A percentile compares a stretch with the other conserved stretches of the same genome.
Conservation (phyloP, 2,113 vertebrate genomes). For the Anhinga anhinga region DNA sequence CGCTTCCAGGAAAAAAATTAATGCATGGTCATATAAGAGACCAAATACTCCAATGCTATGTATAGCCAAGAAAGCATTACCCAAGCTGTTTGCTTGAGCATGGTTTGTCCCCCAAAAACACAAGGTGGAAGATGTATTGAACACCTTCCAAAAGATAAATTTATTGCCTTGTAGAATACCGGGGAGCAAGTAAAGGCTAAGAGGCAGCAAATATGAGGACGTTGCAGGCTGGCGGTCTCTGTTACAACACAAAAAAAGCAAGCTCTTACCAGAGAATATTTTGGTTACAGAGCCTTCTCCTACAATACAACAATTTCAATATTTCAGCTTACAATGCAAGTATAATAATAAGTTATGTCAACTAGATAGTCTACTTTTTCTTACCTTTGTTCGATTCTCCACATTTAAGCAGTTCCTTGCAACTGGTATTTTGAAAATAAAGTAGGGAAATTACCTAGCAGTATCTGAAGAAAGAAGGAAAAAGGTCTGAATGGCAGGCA, state of each 20-base stretch:
- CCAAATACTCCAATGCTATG: not conserved
- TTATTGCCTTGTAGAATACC: not conserved
- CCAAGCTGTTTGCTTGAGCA: not conserved
- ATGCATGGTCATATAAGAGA: not conserved
- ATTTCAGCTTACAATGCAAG: not conserved
- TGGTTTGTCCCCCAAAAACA: not conserved
- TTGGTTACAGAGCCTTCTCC: not conserved
- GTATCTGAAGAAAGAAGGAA: not conserved
- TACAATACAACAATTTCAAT: not conserved
- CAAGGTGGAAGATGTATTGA: not conserved
- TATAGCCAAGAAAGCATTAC: not conserved
- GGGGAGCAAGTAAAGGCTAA: not conserved
- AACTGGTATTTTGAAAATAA: not conserved
- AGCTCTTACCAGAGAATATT: not conserved
- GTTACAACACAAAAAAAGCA: not conserved
- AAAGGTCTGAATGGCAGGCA: not conserved
- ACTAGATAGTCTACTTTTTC: not conserved
- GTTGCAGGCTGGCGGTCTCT: not conserved
- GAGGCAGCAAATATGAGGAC: not conserved
- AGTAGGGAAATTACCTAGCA: not conserved
- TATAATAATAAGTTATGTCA: not conserved
- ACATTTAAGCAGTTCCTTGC: not conserved
- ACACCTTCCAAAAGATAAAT: not conserved
- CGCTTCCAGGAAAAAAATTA: not conserved
- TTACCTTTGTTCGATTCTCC: not conserved